phyloP scores from a whole-genome alignment of 2,113 vertebrate species.

The Nothocercus julius region DNA sequence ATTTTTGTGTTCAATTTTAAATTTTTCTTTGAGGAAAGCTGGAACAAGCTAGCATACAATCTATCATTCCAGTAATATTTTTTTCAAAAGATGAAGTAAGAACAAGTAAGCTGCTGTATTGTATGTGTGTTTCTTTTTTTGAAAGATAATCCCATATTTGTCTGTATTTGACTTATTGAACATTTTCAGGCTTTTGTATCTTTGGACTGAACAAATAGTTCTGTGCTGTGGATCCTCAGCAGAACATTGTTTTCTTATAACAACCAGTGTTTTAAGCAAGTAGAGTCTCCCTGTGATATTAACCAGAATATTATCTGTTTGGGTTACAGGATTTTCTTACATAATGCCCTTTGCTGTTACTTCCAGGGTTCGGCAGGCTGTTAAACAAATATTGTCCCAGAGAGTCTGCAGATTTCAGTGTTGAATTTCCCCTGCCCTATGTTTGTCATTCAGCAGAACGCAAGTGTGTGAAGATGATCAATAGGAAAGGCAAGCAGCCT shows the following conservation, averaged over 20 bases:
- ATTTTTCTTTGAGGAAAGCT: neutral
- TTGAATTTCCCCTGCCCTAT: constrained; percentile 37
- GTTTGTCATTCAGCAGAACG: constrained; percentile 58
- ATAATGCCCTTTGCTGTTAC: constrained; percentile 55
- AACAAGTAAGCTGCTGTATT: neutral
- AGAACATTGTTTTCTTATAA: constrained; percentile 32
- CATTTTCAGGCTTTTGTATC: neutral
- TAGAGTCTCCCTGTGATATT: constrained; percentile 36
- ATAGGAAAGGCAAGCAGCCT: neutral
- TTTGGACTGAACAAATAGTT: constrained; percentile 37
- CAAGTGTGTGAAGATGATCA: neutral
- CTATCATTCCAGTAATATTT: neutral
- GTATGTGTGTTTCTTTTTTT: constrained; percentile 16
- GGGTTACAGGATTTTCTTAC: constrained; percentile 71
- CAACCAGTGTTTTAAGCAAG: constrained; percentile 29
- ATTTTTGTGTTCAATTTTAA: neutral
- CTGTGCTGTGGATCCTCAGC: neutral
- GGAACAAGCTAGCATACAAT: neutral
- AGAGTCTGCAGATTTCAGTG: constrained; percentile 49
- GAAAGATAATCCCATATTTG: neutral
- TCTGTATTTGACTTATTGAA: constrained; percentile 26
- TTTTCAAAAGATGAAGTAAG: constrained; percentile 1
- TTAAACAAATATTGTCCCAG: constrained; percentile 62
- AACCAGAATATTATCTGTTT: constrained; percentile 74
- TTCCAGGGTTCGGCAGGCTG: constrained; percentile 66